Evolutionary conservation across 2,113 vertebrate genomes (phyloP).

Genomic region (Trogon melanurus): DNA sequence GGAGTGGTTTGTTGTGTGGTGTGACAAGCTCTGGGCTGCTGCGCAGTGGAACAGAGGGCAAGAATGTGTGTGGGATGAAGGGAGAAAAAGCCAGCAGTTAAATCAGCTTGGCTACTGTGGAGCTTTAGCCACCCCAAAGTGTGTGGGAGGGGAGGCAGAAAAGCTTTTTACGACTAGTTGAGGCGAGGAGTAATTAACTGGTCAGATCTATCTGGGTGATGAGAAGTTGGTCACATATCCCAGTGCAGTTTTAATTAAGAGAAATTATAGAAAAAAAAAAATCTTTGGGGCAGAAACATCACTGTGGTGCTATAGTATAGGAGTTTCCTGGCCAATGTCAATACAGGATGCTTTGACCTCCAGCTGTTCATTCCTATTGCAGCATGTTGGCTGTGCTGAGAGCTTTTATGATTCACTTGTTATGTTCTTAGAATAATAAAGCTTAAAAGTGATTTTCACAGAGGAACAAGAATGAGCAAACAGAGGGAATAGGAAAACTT

Average conservation of each 20-base stretch:
- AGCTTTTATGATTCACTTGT: not conserved
- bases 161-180: not conserved
- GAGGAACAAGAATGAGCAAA: not conserved
- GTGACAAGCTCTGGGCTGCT: not conserved
- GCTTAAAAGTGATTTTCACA: not conserved
- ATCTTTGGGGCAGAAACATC: not conserved
- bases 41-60: not conserved
- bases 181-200: not conserved
- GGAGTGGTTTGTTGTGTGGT: not conserved
- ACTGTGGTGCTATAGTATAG: not conserved
- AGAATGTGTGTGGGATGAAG: constrained; percentile 24
- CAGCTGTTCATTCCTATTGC: not conserved
- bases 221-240: not conserved
- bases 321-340: not conserved
- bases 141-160: not conserved
- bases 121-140: not conserved
- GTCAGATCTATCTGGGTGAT: not conserved
- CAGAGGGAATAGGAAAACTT: not conserved
- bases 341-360: not conserved
- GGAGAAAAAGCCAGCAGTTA: not conserved
- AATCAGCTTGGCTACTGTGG: not conserved
- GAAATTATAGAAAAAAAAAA: not conserved
- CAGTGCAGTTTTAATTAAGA: not conserved
- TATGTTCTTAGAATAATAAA: not conserved
- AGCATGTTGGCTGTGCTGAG: not conserved